Conservation (phyloP, 2,113 vertebrate species). For the Triplophysa dalaica region DNA sequence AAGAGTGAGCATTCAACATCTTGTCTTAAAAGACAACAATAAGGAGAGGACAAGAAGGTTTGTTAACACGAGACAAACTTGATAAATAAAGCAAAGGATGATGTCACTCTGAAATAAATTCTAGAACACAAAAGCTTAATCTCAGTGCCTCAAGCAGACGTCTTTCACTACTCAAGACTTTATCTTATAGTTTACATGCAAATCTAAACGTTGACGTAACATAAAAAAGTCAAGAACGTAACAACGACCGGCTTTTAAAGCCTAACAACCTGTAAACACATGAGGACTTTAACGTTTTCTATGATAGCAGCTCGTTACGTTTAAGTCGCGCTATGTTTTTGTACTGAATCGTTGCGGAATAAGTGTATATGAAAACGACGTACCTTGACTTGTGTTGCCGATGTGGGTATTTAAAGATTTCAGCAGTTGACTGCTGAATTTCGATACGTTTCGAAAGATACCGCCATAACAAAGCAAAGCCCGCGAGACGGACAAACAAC, state of each 20-base stretch:
- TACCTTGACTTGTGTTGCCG: constrained; percentile 59
- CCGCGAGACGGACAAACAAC: constrained; percentile 67
- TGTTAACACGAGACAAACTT: no score
- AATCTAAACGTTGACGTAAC: no score
- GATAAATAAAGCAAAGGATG: no score
- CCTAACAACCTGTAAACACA: not conserved
- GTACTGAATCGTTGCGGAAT: not conserved
- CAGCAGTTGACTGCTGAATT: constrained; percentile 13
- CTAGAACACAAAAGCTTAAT: no score
- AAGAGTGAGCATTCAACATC: no score
- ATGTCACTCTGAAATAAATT: no score
- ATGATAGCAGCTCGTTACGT: not conserved
- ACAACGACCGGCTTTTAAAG: not conserved
- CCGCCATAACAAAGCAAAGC: constrained; percentile 77
- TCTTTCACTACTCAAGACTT: no score
- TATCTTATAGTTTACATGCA: no score
- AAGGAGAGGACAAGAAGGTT: no score
- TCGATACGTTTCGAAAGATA: constrained; percentile 62
- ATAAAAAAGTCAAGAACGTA: no score
- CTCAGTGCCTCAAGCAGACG: no score
- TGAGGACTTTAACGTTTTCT: not conserved
- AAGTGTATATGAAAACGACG: constrained; percentile 31
- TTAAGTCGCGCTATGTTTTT: not conserved
- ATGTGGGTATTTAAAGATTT: constrained; percentile 48
- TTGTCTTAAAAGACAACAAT: no score